A percentile compares a stretch with the other conserved stretches of the same genome.
phyloP scores from a whole-genome alignment of 2,797 vertebrate genomes.

The Thripadectes ignobilis region DNA sequence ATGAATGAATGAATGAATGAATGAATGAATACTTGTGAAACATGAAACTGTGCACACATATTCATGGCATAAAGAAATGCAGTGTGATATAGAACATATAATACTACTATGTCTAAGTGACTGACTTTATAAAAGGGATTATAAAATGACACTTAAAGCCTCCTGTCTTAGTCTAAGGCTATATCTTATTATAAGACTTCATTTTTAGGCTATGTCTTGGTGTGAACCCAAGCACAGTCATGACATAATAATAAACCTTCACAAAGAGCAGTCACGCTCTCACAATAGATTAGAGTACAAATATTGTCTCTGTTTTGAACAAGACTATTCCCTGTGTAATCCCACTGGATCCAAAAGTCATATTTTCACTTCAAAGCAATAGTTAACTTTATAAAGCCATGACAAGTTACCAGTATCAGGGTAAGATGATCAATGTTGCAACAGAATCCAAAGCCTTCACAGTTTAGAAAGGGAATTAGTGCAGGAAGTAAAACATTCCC shows the following conservation, averaged over 20 bases:
- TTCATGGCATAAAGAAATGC: not conserved
- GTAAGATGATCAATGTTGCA: not conserved
- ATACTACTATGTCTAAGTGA: not conserved
- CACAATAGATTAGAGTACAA: not conserved
- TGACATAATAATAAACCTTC: not conserved
- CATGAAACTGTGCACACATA: not conserved
- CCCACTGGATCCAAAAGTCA: not conserved
- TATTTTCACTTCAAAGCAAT: not conserved
- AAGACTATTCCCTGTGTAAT: not conserved
- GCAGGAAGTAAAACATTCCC: constrained; percentile 16
- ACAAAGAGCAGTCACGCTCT: not conserved
- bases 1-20: not conserved
- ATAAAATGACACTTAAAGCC: not conserved
- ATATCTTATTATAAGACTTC: not conserved
- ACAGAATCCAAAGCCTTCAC: not conserved
- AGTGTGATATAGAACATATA: not conserved
- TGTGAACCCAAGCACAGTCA: not conserved
- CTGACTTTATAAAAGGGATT: not conserved
- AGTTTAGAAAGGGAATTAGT: not conserved
- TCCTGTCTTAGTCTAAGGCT: not conserved
- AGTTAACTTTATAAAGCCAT: not conserved
- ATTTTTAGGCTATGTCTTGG: not conserved
- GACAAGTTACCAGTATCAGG: not conserved
- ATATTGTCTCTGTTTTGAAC: not conserved
- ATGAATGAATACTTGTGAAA: not conserved